Evolutionary conservation across 2,113 vertebrate genomes (phyloP), one percentile per base, ranked within the genome.

Genomic region (Oryzias javanicus): DNA sequence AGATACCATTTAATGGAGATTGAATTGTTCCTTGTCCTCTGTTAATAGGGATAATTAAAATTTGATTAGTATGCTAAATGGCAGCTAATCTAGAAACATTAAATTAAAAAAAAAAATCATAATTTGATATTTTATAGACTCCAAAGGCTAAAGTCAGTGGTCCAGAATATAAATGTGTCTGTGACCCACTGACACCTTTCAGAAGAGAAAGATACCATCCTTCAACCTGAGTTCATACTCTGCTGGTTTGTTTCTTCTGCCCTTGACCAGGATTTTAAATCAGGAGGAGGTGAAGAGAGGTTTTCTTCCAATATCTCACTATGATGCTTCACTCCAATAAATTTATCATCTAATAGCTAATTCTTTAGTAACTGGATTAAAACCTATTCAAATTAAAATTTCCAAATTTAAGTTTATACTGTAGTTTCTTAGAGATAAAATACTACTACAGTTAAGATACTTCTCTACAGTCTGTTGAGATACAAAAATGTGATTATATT

Each of bases 11-110:
- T 54, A 54, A n/a, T 55, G 62, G 45, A 27, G 47, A 80, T 57
- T 51, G 41, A 66, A 68, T 47, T 22, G 42, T 47, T 72, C 18
- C 10, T 1, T 57, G 42, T 62, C 42, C 44, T 72, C 73, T 79
- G 73, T 81, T 79, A 72, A 50, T 44, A 18, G 45, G 22, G 50
- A 81, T 76, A 79, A 85, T 78, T 67, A 71, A 49, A 42, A 3
- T 57, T 46, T 40, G 55, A 71, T 81, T 58, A 58, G 63, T 41
- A 79, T 80, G 77, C 81, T 56, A 49, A 35, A 58, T 22, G 51
- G 64, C 42, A 47, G 53, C 56, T 58, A 41, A 76, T 59, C 60
- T 66, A 67, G 58, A 75, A 16, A 49, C 49, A 60, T 42, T 72
- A 59, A 72, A 63, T 29, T 41, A 5, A 25, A 54, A 66, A 29